Conservation (phyloP, 2,888 invertebrate genomes). For the Punctoribates punctum region DNA sequence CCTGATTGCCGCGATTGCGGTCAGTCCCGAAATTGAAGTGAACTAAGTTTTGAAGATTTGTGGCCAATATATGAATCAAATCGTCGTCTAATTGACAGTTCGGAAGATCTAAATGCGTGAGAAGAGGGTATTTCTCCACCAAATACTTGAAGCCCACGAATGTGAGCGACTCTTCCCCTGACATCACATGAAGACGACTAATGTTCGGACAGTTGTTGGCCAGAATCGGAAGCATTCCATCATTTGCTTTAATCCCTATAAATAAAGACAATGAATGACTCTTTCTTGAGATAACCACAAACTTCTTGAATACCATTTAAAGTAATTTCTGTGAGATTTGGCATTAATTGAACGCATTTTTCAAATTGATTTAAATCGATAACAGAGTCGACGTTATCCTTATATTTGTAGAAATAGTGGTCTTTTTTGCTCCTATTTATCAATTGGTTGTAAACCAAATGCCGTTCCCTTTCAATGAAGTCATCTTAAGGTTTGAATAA, state of each 20-base stretch:
- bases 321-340: background rate
- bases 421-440: background rate
- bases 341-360: conserved; percentile 7
- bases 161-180: conserved; percentile 3
- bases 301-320: background rate
- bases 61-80: background rate
- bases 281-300: too few species aligned
- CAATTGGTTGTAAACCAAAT: background rate
- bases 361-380: conserved; percentile 4
- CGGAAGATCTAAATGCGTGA: conserved; percentile 9
- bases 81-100: conserved; percentile 29
- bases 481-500: background rate
- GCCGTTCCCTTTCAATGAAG: too few species aligned
- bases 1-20: background rate
- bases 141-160: conserved; percentile 15
- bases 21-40: conserved; percentile 5
- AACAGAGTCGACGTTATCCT: conserved; percentile 1
- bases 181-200: background rate
- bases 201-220: conserved; percentile 8
- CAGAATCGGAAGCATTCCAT: background rate
- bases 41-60: background rate
- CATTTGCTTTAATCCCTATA: conserved; percentile 7
- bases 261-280: too few species aligned
- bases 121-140: background rate
- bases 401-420: conserved; percentile 8